These are phyloP conservation scores for Notothenia rossii DNA, from an alignment of 2,113 vertebrate genomes.

Conservation along the genomic window DNA sequence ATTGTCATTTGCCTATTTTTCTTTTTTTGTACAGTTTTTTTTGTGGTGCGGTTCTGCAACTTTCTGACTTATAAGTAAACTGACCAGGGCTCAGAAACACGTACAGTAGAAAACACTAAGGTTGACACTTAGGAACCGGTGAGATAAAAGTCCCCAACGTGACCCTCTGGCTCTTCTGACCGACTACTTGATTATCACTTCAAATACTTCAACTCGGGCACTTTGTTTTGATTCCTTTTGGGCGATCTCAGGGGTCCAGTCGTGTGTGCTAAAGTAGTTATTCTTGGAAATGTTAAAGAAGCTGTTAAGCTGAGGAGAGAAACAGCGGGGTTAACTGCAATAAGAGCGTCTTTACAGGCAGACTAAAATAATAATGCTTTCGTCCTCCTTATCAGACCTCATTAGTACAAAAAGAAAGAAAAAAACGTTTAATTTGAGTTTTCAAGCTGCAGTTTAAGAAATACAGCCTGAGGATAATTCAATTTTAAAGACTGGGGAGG, in stretches of 20 bases:
- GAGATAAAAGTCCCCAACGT: slow-evolving; percentile 1
- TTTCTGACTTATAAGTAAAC: slow-evolving; percentile 33
- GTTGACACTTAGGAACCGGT: neutral
- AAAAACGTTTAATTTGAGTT: neutral
- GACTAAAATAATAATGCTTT: neutral
- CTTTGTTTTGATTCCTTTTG: slow-evolving; percentile 6
- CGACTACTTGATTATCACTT: slow-evolving; percentile 19
- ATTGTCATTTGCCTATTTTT: slow-evolving; percentile 85
- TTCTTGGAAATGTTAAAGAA: neutral
- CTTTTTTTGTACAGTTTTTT: slow-evolving; percentile 61
- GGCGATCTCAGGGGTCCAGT: neutral
- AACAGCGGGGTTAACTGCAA: neutral
- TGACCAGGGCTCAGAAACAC: slow-evolving; percentile 13
- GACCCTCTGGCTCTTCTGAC: neutral
- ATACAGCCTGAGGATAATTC: neutral
- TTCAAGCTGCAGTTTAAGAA: neutral
- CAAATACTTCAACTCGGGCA: neutral
- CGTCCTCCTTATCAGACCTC: neutral
- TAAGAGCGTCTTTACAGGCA: neutral
- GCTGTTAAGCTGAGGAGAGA: neutral
- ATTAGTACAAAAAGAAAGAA: no score
- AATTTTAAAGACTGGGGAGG: neutral
- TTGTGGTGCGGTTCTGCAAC: slow-evolving; percentile 35
- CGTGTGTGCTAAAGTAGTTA: neutral
- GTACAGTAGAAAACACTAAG: slow-evolving; percentile 9